Conservation (phyloP, 2,888 invertebrate genomes). For the Prenolepis imparis region DNA sequence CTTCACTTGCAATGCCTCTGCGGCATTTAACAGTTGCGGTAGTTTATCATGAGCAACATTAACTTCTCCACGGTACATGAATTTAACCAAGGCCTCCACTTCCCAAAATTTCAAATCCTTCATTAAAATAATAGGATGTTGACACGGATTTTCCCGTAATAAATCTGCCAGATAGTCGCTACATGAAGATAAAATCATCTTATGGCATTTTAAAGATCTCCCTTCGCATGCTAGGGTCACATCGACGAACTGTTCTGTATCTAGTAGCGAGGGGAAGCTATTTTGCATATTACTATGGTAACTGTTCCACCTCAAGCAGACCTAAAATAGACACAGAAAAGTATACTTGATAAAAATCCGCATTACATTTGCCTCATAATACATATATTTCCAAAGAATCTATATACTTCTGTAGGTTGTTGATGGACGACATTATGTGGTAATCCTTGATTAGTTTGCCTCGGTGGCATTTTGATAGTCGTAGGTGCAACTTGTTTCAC, state of each 20-base stretch:
- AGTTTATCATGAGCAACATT: slow-evolving; percentile 95
- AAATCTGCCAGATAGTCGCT: slow-evolving; percentile 94
- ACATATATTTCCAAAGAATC: neutral
- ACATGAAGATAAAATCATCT: slow-evolving; percentile 94
- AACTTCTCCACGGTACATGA: slow-evolving; percentile 96
- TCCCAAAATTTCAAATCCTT: slow-evolving; percentile 94
- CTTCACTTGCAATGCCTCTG: slow-evolving; percentile 94
- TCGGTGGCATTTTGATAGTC: slow-evolving; percentile 82
- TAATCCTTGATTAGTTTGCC: slow-evolving; percentile 72
- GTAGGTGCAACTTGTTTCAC: slow-evolving; percentile 83
- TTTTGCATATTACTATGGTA: slow-evolving; percentile 93
- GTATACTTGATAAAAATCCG: neutral
- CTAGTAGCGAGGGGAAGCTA: slow-evolving; percentile 92
- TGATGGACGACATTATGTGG: slow-evolving; percentile 79
- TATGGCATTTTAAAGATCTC: slow-evolving; percentile 94
- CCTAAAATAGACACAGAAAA: slow-evolving; percentile 85
- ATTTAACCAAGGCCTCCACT: slow-evolving; percentile 94
- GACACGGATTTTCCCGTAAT: slow-evolving; percentile 93
- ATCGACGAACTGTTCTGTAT: slow-evolving; percentile 94
- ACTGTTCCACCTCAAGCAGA: slow-evolving; percentile 94
- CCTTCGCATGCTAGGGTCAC: slow-evolving; percentile 96
- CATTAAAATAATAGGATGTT: slow-evolving; percentile 94
- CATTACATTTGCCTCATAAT: neutral
- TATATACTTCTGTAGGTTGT: slow-evolving; percentile 81
- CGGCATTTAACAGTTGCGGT: slow-evolving; percentile 93